Conservation (phyloP, 2,113 vertebrate genomes). For the Collichthys lucidus region DNA sequence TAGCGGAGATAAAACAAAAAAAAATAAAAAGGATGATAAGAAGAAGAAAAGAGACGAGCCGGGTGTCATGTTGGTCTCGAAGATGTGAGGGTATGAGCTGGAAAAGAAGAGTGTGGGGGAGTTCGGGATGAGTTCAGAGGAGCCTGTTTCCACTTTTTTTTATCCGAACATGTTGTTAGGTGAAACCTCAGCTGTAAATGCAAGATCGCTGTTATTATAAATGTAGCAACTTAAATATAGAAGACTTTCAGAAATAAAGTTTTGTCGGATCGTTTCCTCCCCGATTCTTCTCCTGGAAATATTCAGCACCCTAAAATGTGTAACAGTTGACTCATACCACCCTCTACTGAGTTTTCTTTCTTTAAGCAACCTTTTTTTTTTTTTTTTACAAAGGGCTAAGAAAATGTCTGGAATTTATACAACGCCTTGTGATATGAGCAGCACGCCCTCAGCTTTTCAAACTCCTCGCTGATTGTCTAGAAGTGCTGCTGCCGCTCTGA, state of each 20-base stretch:
- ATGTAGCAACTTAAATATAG: background rate
- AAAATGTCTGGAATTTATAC: conserved; percentile 52
- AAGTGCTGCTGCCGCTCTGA: conserved; percentile 40
- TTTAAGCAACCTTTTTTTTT: conserved; percentile 17
- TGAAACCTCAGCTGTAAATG: background rate
- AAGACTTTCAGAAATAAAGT: background rate
- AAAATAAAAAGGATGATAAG: background rate
- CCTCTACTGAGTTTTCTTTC: conserved; percentile 24
- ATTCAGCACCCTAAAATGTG: conserved; percentile 11
- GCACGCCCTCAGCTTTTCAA: conserved; percentile 33
- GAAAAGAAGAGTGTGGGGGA: background rate
- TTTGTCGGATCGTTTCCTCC: no score
- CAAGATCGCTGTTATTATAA: conserved; percentile 3
- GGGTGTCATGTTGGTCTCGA: conserved; percentile 32
- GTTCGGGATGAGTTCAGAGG: conserved; percentile 17
- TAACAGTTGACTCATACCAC: conserved; percentile 34
- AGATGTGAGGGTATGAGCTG: conserved; percentile 25
- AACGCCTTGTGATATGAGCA: conserved; percentile 52
- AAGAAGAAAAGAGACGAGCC: background rate
- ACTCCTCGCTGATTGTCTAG: conserved; percentile 19
- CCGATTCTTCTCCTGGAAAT: conserved; percentile 12
- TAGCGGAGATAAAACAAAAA: background rate
- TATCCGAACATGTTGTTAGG: background rate
- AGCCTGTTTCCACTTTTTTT: background rate
- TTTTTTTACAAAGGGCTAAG: conserved; percentile 25